phyloP scores from a whole-genome alignment of 1,140 invertebrate genomes.

The Zaprionus vittiger region DNA sequence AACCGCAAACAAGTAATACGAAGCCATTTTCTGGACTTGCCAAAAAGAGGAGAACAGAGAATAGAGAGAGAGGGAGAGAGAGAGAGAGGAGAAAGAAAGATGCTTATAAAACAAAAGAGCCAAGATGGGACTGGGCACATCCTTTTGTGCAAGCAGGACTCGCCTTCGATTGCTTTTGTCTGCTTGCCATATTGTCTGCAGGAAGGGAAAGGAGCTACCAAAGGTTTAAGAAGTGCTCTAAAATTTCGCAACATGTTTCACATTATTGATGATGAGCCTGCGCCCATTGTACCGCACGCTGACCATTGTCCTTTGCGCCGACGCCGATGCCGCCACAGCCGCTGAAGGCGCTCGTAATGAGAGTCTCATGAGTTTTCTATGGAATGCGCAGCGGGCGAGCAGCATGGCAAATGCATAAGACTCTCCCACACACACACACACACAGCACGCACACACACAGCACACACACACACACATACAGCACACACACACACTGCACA shows the following conservation, averaged over 20 bases:
- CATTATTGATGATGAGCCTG: conserved; percentile 69
- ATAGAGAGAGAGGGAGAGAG: not conserved
- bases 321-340: not conserved
- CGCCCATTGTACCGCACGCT: conserved; percentile 33
- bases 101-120: conserved; percentile 15
- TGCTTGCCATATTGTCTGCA: conserved; percentile 66
- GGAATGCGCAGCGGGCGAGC: conserved; percentile 38
- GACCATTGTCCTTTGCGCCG: conserved; percentile 33
- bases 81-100: not conserved
- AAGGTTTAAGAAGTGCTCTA: conserved; percentile 64
- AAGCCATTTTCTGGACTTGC: conserved; percentile 53
- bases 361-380: conserved; percentile 61
- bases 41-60: conserved; percentile 15
- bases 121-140: too few relatives aligned
- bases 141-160: conserved; percentile 48
- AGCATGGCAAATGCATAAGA: not conserved
- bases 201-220: conserved; percentile 12
- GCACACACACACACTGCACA: not conserved
- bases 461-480: too few relatives aligned
- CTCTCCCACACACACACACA: not conserved
- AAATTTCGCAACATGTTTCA: conserved; percentile 79
- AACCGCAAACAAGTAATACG: conserved; percentile 55
- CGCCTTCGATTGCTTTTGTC: conserved; percentile 70
- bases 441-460: not conserved
- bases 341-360: conserved; percentile 47